Evolutionary conservation across 2,797 vertebrate genomes (phyloP), one percentile per base, ranked within the genome.

Genomic region (Siniperca undulata): DNA sequence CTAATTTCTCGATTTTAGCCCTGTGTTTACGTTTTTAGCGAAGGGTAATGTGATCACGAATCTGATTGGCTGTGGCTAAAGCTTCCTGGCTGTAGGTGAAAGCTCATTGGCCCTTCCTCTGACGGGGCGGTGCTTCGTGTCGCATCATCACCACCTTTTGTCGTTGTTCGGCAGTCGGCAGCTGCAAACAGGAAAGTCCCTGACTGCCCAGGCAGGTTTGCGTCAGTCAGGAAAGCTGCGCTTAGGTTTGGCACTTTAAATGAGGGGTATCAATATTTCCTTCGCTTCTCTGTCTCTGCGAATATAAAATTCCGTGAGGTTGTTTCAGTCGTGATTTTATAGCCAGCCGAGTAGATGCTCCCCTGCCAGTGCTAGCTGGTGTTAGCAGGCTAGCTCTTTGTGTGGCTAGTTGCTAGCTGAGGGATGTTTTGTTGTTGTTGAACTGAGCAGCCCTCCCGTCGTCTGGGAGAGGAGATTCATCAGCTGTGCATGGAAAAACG

Each of bases 391-490:
- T 94, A 94, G 94, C 88, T 95, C 94, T 96, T 96, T 96, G 95
- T 96, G 93, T 80, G 77, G 93, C 93, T 94, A 93, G 87, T 89
- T 91, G 85, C 80, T 93, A 90, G 89, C 90, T 76, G 88, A 89
- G 82, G 19, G 90, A 95, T 94, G 95, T 94, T 94, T 92, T 94
- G 95, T 94, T 94, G 92, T 93, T 94, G 91, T 93, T 94, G 88
- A 92, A 64, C 52, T 60, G 69, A 88, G 75, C 86, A 81, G 87
- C 90, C 84, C 90, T 91, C 90, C 88, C 85, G 69, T 90, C 85
- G 85, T 87, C 93, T 83, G 90, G 92, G 89, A 85, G 89, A 89
- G 88, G 74, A 89, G 68, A 85, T 62, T 46, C 68, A 36, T 76
- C 83, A 71, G 86, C 78, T 74, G 89, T 86, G 85, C 30, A 75